phyloP scores from a whole-genome alignment of 1,140 invertebrate species.

The Drosophila parabipectinata region DNA sequence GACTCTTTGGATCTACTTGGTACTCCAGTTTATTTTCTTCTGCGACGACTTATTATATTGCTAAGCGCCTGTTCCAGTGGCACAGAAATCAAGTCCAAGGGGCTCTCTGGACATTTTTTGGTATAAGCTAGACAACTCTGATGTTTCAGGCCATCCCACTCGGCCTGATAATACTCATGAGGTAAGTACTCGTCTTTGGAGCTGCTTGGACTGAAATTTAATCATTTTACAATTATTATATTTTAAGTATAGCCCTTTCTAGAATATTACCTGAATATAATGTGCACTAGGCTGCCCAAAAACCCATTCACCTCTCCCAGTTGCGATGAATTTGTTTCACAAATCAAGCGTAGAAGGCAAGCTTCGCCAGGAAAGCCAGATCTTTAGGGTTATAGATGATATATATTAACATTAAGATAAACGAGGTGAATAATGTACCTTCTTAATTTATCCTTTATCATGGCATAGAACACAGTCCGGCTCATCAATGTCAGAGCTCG shows the following conservation, averaged over 20 bases:
- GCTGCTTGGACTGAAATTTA: constrained; percentile 85
- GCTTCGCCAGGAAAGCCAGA: constrained; percentile 59
- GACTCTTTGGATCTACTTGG: constrained; percentile 4
- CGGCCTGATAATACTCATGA: constrained; percentile 85
- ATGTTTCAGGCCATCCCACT: constrained; percentile 79
- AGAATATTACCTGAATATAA: constrained; percentile 62
- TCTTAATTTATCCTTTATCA: constrained; percentile 66
- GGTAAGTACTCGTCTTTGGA: constrained; percentile 85
- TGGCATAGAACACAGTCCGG: constrained; percentile 63
- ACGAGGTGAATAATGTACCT: constrained; percentile 27
- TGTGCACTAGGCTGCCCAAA: constrained; percentile 69
- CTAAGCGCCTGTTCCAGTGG: constrained; percentile 58
- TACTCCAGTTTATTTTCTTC: constrained; percentile 65
- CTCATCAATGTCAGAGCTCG: constrained; percentile 51
- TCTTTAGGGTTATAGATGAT: constrained; percentile 14
- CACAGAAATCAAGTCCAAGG: constrained; percentile 71
- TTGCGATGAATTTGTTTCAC: constrained; percentile 72
- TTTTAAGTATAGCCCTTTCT: rapidly evolving
- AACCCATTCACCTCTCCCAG: constrained; percentile 72
- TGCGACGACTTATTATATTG: constrained; percentile 33
- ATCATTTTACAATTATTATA: not conserved
- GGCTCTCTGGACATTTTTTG: constrained; percentile 66
- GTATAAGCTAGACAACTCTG: constrained; percentile 76
- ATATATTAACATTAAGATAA: not conserved
- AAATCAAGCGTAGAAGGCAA: constrained; percentile 73